phyloP scores from a whole-genome alignment of 2,113 vertebrate species.

The Gobiocypris rarus region DNA sequence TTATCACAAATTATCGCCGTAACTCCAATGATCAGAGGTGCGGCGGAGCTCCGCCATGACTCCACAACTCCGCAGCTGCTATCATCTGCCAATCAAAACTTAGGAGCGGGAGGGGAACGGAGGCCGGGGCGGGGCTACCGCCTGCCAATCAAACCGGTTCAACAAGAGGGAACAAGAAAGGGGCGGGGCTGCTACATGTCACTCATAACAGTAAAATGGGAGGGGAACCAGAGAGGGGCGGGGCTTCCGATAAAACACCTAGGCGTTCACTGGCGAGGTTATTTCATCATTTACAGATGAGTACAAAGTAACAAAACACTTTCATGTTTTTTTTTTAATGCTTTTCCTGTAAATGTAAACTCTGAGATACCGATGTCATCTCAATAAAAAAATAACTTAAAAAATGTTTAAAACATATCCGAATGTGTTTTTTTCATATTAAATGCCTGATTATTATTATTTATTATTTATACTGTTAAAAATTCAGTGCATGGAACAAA shows the following conservation, averaged over 20 bases:
- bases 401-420: too few relatives aligned
- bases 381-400: background rate
- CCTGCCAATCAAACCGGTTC: slow-evolving; percentile 43
- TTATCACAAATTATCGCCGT: slow-evolving; percentile 63
- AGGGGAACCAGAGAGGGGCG: background rate
- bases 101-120: slow-evolving; percentile 68
- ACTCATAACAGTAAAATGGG: background rate
- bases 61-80: slow-evolving; percentile 66
- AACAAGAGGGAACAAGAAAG: background rate
- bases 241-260: slow-evolving; percentile 1
- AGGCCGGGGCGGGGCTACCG: slow-evolving; percentile 68
- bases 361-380: background rate
- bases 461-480: background rate
- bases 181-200: background rate
- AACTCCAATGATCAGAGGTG: slow-evolving; percentile 51
- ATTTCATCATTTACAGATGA: background rate
- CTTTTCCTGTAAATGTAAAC: background rate
- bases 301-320: background rate
- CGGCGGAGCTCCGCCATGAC: slow-evolving; percentile 76
- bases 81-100: slow-evolving; percentile 72
- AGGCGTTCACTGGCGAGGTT: background rate
- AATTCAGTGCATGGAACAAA: background rate
- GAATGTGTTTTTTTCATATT: too few relatives aligned
- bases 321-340: background rate
- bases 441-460: background rate